Base-by-base conservation (phyloP, 2,797 vertebrate genomes). In the Taeniopygia guttata region DNA sequence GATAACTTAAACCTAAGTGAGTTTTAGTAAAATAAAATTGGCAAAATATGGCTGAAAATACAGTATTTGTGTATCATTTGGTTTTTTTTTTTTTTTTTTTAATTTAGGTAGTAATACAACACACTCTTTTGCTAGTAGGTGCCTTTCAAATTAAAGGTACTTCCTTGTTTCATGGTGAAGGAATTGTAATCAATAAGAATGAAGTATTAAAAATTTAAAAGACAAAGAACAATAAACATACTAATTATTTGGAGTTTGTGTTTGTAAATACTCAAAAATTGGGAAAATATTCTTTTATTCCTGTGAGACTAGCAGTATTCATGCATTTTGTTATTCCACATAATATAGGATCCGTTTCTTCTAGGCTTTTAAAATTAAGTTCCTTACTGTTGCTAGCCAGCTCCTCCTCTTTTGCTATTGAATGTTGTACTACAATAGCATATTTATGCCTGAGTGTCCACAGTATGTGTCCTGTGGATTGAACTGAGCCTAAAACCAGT, bases 81-180 rank as follows among this genome's bases (percentile, higher is more conserved):
- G 17, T 49, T 43, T 1, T 62, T 23, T 64, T 51, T 68, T 43
- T 1, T 62, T 23, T 64, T 51, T 68, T 60, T 60, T 21, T 23
- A 12, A 21, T 60, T 92, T 73, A 11, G 73, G 32, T 77, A 91
- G 64, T 84, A 89, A 87, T 89, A 59, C 23, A 88, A 64, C 90
- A 52, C 5, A 72, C 15, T 78, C 27, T 96, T 96, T 96, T 87
- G 60, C 70, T 91, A 77, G 63, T 95, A 90, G 43, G 36, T 95
- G 46, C 70, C 48, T 96, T 90, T 84, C 83, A 87, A 63, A 84
- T 92, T 82, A 93, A 94, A 94, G 27, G 25, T 90, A 88, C 89
- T 90, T 87, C 13, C 81, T 92, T 78, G 17, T 88, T 84, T 89
- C 60, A 45, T 56, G 38, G 42, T 78, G 85, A 38, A 45, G 45